Conservation (phyloP, 1,140 invertebrate genomes). For the Diorhabda elongata region DNA sequence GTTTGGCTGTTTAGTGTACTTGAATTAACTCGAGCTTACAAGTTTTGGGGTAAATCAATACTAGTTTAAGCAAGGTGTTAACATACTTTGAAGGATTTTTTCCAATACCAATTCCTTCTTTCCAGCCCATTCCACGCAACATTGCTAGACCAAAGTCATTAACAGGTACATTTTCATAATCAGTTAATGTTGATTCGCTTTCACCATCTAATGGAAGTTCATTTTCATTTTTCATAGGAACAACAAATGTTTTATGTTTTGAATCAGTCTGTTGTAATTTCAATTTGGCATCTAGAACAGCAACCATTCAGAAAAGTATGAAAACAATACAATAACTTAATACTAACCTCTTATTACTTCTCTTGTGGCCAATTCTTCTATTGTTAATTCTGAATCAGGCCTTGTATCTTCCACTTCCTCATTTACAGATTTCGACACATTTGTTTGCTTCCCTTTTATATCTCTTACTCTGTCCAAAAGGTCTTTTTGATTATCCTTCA, state of each 20-base stretch:
- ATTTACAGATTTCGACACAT: conserved; percentile 26
- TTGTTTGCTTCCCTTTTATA: conserved; percentile 32
- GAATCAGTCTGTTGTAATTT: conserved; percentile 34
- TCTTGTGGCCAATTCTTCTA: conserved; percentile 55
- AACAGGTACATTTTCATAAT: conserved; percentile 88
- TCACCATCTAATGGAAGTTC: conserved; percentile 33
- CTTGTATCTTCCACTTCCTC: conserved; percentile 40
- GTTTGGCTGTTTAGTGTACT: no score
- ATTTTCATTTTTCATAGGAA: conserved; percentile 30
- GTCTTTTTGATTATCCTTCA: conserved; percentile 50
- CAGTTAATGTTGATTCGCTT: conserved; percentile 65
- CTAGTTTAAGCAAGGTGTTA: background rate
- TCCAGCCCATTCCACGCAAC: conserved; percentile 94
- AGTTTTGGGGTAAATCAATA: no score
- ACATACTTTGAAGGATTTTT: conserved; percentile 52
- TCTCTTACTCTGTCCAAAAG: conserved; percentile 48
- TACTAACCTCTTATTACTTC: conserved; percentile 44
- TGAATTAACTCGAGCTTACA: no score
- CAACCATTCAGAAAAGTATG: background rate
- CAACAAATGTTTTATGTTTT: conserved; percentile 28
- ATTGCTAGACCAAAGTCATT: conserved; percentile 86
- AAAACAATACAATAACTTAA: background rate
- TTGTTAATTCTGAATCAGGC: conserved; percentile 41
- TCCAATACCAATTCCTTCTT: conserved; percentile 66
- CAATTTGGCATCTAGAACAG: conserved; percentile 38